These are phyloP conservation scores for Aix galericulata DNA, from an alignment of 2,113 vertebrate genomes.

Conservation along the genomic window DNA sequence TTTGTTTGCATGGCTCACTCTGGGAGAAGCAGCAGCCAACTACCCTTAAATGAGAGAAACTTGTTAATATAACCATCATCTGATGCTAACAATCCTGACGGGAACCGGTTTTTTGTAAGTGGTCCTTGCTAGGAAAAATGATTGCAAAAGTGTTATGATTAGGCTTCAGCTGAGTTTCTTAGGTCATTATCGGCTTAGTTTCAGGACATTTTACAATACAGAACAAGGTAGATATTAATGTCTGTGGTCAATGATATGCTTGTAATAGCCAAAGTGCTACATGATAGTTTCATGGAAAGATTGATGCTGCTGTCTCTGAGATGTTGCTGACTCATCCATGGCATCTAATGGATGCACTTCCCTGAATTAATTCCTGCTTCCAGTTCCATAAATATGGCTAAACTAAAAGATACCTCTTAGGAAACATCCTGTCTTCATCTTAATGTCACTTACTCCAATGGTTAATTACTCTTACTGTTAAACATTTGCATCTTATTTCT, in stretches of 20 bases:
- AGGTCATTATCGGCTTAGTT: not conserved
- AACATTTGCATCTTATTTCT: conserved; percentile 57
- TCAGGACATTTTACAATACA: not conserved
- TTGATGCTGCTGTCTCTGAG: conserved; percentile 13
- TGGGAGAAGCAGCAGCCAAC: not conserved
- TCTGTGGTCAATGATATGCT: not conserved
- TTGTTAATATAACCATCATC: not conserved
- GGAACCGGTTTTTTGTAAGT: not conserved
- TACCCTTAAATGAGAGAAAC: not conserved
- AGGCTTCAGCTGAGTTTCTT: not conserved
- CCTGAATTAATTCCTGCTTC: conserved; percentile 67
- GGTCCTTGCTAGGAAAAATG: not conserved
- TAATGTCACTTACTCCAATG: conserved; percentile 29
- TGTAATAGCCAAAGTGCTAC: conserved; percentile 38
- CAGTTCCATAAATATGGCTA: conserved; percentile 53
- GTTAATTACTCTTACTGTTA: conserved; percentile 67
- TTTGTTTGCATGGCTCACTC: not conserved
- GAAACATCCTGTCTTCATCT: conserved; percentile 53
- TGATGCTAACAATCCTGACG: not conserved
- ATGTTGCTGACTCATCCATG: conserved; percentile 58
- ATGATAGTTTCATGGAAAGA: conserved; percentile 54
- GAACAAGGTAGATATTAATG: not conserved
- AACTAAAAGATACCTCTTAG: conserved; percentile 51
- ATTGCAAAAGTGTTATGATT: not conserved
- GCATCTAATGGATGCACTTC: conserved; percentile 65